Evolutionary conservation across 2,888 invertebrate genomes (phyloP), one percentile per base, ranked within the genome.

Genomic region (Rapana venosa): DNA sequence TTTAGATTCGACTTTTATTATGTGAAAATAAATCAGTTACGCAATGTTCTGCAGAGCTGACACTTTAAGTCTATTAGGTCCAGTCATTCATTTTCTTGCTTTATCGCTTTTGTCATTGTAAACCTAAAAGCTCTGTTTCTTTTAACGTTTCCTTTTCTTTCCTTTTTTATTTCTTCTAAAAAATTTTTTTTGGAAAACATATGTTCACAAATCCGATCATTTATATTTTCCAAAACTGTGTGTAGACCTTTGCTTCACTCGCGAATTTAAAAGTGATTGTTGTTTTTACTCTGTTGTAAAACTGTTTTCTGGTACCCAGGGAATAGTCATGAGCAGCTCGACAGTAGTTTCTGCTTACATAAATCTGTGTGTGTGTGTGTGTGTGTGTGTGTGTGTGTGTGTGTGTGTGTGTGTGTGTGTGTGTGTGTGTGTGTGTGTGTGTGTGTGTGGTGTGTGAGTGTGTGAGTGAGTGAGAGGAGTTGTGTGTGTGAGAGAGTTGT

Each of bases 401-500:
- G 35, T 35, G 32, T 66, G 66, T 66, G 66, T 61, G 61, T 61
- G 61, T 61, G 61, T 61, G 61, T 61, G 61, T 61, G 61, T 1
- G 1, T 1, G 61, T 5, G 61, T 5, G 6, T 61, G 61, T 5
- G n/a, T n/a, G n/a, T n/a, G n/a, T n/a, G n/a, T 30, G 74, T 77
- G 74, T 77, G 66, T 66, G 66, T 66, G 66, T 66, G n/a, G 66
- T 66, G 6, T 77, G 30, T 77, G 74, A 26, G 74, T 6, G 13
- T 0, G 22, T 8, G 22, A 15, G 30, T 6, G 30, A 30, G 13
- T 2, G 13, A 30, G 30, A 30, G 13, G 74, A 77, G 61, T n/a
- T 84, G 84, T 32, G 84, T 56, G 84, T 56, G 84, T 56, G 84
- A 1, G 81, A n/a, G 81, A n/a, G 30, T 81, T 81, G 81, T 81